Conservation (phyloP, 2,888 invertebrate genomes). For the Aproaerema taeniolella region DNA sequence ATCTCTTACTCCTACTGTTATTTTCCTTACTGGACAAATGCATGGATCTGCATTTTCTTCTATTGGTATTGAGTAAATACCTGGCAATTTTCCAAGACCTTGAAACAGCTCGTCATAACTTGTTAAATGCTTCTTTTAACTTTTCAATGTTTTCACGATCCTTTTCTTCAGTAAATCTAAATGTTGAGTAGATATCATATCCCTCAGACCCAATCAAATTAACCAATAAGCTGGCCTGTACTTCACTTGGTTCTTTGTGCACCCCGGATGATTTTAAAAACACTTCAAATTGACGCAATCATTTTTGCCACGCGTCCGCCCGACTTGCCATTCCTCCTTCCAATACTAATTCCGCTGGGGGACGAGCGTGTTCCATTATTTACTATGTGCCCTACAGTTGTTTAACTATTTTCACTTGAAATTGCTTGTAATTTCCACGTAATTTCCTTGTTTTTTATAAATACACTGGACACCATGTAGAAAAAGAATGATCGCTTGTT, state of each 20-base stretch:
- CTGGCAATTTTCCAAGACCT: slow-evolving; percentile 16
- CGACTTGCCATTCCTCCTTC: slow-evolving; percentile 7
- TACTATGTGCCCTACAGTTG: neutral
- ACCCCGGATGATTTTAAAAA: slow-evolving; percentile 14
- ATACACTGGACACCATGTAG: neutral
- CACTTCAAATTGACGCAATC: slow-evolving; percentile 9
- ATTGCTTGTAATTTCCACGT: neutral
- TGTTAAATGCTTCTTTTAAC: no score
- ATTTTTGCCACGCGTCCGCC: slow-evolving; percentile 14
- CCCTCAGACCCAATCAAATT: slow-evolving; percentile 24
- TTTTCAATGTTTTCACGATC: slow-evolving; percentile 16
- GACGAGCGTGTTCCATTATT: slow-evolving; percentile 10
- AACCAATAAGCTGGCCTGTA: slow-evolving; percentile 20
- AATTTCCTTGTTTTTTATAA: neutral
- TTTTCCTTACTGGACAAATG: slow-evolving; percentile 13
- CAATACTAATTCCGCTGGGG: slow-evolving; percentile 2
- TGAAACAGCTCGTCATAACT: slow-evolving; percentile 13
- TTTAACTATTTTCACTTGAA: neutral
- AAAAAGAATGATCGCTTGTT: neutral
- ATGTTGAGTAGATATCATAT: slow-evolving; percentile 21
- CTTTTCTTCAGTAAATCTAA: slow-evolving; percentile 16
- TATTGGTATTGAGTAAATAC: slow-evolving; percentile 11
- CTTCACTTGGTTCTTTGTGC: slow-evolving; percentile 4
- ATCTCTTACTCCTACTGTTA: slow-evolving; percentile 14
- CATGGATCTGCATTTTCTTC: slow-evolving; percentile 3